Percentiles rank a stretch among this genome's conserved stretches.
Conservation (phyloP, 2,797 vertebrate species). For the Apodemus agrarius region DNA sequence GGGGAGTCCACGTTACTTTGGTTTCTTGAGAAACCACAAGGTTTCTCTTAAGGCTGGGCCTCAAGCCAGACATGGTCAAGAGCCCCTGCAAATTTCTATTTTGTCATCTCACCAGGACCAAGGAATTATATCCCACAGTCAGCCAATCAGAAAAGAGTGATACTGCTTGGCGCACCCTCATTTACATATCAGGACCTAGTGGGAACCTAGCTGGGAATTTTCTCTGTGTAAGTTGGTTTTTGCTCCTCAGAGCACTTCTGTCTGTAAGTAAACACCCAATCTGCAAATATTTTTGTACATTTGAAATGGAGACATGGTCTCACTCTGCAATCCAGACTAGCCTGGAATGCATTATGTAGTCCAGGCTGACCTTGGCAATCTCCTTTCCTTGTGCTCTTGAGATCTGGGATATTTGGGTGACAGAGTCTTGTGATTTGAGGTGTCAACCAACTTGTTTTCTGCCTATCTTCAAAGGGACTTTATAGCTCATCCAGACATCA, state of each 20-base stretch:
- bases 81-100: neutral
- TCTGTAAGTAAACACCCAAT: neutral
- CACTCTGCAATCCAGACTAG: neutral
- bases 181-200: neutral
- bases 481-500: neutral
- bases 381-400: neutral
- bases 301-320: neutral
- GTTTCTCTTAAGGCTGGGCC: neutral
- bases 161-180: neutral
- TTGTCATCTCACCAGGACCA: neutral
- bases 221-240: neutral
- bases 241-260: neutral
- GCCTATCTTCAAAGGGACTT: slow-evolving; percentile 7
- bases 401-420: neutral
- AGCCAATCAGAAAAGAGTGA: neutral
- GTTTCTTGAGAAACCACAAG: neutral
- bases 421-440: neutral
- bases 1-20: neutral
- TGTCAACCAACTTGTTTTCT: slow-evolving; percentile 14
- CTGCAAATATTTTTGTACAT: neutral
- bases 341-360: neutral
- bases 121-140: neutral
- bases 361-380: neutral
- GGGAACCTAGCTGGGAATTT: neutral
- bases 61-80: neutral